Conservation (phyloP, 2,113 vertebrate genomes). For the Dasyornis broadbenti region DNA sequence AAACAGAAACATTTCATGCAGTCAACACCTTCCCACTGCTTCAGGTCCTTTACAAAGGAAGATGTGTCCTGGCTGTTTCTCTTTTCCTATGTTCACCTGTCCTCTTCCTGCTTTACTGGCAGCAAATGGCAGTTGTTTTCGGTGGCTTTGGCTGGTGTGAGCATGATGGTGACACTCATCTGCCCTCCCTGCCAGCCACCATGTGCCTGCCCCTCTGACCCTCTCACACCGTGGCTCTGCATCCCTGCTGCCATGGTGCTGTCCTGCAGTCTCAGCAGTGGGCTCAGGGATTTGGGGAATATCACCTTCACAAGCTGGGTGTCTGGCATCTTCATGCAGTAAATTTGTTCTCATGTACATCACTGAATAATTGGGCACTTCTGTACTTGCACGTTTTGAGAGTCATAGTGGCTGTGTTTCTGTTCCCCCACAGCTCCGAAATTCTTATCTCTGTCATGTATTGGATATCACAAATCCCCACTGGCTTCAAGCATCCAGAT, state of each 20-base stretch:
- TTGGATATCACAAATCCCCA: background rate
- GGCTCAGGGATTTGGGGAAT: background rate
- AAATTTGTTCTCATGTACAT: background rate
- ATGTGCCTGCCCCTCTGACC: accelerated
- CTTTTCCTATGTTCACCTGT: background rate
- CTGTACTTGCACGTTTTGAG: background rate
- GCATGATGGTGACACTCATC: background rate
- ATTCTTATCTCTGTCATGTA: background rate
- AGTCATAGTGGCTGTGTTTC: background rate
- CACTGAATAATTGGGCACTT: accelerated
- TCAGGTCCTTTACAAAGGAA: background rate
- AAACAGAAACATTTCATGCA: background rate
- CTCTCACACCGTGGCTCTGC: background rate
- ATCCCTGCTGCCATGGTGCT: accelerated
- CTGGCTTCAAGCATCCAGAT: background rate
- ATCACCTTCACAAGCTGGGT: background rate
- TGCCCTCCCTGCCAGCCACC: background rate
- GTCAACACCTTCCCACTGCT: background rate
- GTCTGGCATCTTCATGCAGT: background rate
- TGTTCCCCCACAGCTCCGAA: accelerated
- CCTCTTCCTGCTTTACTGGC: background rate
- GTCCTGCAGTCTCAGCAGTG: background rate
- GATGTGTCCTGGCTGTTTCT: background rate
- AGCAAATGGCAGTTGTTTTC: background rate
- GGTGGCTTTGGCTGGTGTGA: background rate